phyloP scores from a whole-genome alignment of 2,113 vertebrate genomes.

The Gobio gobio region DNA sequence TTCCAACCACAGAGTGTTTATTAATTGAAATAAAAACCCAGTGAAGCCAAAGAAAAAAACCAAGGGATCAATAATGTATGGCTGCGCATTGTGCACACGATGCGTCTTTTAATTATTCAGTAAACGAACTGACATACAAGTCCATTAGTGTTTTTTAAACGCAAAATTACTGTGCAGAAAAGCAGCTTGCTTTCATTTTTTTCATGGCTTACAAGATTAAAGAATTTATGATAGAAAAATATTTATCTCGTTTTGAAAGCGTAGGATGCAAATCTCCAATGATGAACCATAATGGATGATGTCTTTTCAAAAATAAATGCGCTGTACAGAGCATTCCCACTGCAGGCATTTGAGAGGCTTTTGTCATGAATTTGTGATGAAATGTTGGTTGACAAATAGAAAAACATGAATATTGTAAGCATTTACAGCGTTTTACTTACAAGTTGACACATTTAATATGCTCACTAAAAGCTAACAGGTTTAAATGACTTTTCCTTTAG shows the following conservation, averaged over 20 bases:
- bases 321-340: constrained; percentile 67
- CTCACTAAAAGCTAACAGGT: constrained; percentile 76
- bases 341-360: constrained; percentile 71
- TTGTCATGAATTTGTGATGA: constrained; percentile 80
- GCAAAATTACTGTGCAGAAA: constrained; percentile 61
- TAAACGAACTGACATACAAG: constrained; percentile 73
- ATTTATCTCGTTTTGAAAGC: constrained; percentile 74
- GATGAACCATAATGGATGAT: constrained; percentile 74
- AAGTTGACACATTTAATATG: constrained; percentile 81
- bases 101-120: constrained; percentile 77
- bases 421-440: constrained; percentile 75
- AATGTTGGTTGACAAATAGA: constrained; percentile 81
- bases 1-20: constrained; percentile 45
- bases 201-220: constrained; percentile 67
- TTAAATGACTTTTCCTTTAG: constrained; percentile 63
- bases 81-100: constrained; percentile 66
- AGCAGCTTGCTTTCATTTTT: constrained; percentile 64
- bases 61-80: constrained; percentile 72
- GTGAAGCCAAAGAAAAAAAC: constrained; percentile 65
- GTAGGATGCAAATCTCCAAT: constrained; percentile 72
- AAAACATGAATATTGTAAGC: constrained; percentile 81
- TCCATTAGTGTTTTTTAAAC: constrained; percentile 71
- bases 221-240: constrained; percentile 78
- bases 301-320: constrained; percentile 79
- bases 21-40: constrained; percentile 62